phyloP scores from a whole-genome alignment of 2,113 vertebrate species.

The Ariopsis seemanni region DNA sequence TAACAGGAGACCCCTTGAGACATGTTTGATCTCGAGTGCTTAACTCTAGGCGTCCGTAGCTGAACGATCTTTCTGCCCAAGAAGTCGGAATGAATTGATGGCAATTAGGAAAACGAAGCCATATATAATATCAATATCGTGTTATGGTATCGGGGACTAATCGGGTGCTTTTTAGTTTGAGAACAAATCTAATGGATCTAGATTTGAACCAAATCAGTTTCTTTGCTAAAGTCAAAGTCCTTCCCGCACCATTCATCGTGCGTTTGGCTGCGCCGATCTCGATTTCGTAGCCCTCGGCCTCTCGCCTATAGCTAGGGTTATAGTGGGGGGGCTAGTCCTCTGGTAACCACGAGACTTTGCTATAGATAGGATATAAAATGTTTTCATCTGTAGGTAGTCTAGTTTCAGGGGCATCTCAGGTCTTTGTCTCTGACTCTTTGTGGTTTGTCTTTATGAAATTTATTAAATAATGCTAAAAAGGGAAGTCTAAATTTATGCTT shows the following conservation, averaged over 20 bases:
- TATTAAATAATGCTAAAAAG: background rate
- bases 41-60: background rate
- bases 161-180: background rate
- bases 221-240: background rate
- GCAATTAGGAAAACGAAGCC: background rate
- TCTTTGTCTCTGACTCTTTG: background rate
- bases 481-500: background rate
- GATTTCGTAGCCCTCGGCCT: too few relatives aligned
- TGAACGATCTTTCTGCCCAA: background rate
- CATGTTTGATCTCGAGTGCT: background rate
- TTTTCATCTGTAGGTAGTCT: background rate
- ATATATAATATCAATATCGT: background rate
- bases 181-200: background rate
- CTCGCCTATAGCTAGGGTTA: too few relatives aligned
- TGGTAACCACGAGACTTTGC: background rate
- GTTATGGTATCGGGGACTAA: background rate
- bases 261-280: too few relatives aligned
- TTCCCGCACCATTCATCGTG: too few relatives aligned
- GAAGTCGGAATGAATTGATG: background rate
- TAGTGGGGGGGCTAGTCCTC: too few relatives aligned
- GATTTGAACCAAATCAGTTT: background rate
- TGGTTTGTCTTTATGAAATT: background rate
- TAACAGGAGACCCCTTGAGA: background rate
- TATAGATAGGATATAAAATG: background rate
- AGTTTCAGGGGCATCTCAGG: background rate